Base-by-base conservation (phyloP, 2,888 invertebrate species). In the Ormyrus rosae region DNA sequence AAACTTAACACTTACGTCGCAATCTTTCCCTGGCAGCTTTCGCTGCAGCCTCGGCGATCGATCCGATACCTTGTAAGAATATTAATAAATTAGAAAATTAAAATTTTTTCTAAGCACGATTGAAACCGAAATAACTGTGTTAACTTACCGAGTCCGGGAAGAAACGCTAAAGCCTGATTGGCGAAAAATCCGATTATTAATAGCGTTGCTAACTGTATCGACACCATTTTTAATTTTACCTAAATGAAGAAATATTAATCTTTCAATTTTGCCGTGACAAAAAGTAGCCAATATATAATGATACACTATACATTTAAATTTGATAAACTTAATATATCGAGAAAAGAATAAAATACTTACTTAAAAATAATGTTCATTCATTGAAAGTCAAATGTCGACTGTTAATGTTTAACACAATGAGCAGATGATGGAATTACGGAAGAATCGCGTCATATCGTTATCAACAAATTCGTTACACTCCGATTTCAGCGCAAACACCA, bases 381-480 rank as follows among this genome's bases (percentile, higher is more conserved):
- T 56, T n/a, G n/a, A 45, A 63, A 63, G 63, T 48, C 6, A 48
- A 64, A 56, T 11, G 6, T 19, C 34, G 19, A 69, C 46, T 70
- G 34, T 10, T 13, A n/a, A 51, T 10, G 3, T n/a, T 6, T 48
- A 50, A 53, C 34, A 73, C 50, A 19, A 68, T 65, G 53, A 5
- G 46, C 48, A 53, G 34, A 46, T 34, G 34, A 34, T 34, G 34
- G 34, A 34, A 34, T 34, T 34, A 34, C 34, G 34, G 34, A 5
- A 7, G 11, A 34, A n/a, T 1, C 50, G 11, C 1, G 8, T 11
- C 56, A 60, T 56, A 7, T 10, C 11, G 45, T 70, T 61, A 72
- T 72, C 61, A 34, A 6, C 34, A 73, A 13, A 55, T 69, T 60
- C 4, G 50, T 50, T 56, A n/a, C 34, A 13, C 34, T 74, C 58